Conservation (phyloP, 1,140 invertebrate species). For the Drosophila orosa region DNA sequence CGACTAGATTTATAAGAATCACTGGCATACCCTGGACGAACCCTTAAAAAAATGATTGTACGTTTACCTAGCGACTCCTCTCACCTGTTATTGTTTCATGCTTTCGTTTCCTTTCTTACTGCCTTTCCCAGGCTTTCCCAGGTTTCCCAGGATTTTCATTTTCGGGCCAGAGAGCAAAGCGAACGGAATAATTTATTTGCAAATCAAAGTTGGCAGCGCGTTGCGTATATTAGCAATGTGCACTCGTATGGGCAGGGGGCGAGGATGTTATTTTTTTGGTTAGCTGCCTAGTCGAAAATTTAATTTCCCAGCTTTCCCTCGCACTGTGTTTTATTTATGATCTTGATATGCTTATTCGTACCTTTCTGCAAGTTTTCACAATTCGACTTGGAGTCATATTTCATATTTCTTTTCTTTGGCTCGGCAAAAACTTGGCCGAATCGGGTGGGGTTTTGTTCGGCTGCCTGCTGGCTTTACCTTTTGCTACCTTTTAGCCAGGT, state of each 20-base stretch:
- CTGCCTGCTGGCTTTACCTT: slow-evolving; percentile 59
- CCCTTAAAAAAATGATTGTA: slow-evolving; percentile 33
- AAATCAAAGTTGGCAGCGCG: slow-evolving; percentile 79
- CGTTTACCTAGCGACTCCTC: slow-evolving; percentile 41
- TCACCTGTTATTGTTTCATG: slow-evolving; percentile 45
- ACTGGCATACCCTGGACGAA: not conserved
- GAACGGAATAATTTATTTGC: slow-evolving; percentile 79
- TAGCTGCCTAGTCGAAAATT: slow-evolving; percentile 77
- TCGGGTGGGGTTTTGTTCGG: slow-evolving; percentile 6
- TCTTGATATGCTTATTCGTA: slow-evolving; percentile 80
- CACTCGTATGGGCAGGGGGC: slow-evolving; percentile 40
- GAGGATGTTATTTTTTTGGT: slow-evolving; percentile 23
- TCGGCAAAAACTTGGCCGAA: slow-evolving; percentile 60
- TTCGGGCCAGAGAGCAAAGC: slow-evolving; percentile 40
- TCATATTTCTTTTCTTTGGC: slow-evolving; percentile 70
- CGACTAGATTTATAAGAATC: not conserved
- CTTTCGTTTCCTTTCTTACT: slow-evolving; percentile 3
- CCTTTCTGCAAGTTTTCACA: slow-evolving; percentile 83
- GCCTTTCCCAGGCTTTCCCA: not conserved
- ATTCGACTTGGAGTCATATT: slow-evolving; percentile 82
- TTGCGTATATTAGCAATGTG: slow-evolving; percentile 80
- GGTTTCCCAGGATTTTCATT: slow-evolving; percentile 51
- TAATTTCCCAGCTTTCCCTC: slow-evolving; percentile 73
- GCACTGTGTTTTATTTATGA: slow-evolving; percentile 76
- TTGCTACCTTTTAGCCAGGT: slow-evolving; percentile 55